These are phyloP conservation scores for Aelia acuminata DNA, from an alignment of 2,888 invertebrate genomes.

Conservation along the genomic window DNA sequence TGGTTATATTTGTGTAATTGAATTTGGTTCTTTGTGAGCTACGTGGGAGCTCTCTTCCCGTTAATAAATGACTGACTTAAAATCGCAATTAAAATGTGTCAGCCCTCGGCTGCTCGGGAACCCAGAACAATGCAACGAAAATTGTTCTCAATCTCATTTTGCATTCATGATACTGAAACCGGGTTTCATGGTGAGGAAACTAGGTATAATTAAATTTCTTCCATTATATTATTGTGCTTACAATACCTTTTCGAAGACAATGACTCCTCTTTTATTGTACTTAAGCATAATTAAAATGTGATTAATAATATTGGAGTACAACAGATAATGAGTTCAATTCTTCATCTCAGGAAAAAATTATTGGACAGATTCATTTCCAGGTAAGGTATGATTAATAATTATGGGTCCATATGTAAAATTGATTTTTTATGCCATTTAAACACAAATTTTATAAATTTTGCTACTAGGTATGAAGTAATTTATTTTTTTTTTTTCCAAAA, in stretches of 20 bases:
- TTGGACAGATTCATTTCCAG: too few relatives aligned
- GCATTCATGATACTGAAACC: not conserved
- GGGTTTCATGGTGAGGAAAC: not conserved
- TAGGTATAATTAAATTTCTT: not conserved
- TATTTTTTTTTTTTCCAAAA: too few relatives aligned
- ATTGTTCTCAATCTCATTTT: not conserved
- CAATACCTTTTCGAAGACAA: too few relatives aligned
- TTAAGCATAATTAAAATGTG: not conserved
- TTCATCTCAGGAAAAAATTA: too few relatives aligned
- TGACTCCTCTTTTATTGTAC: not conserved
- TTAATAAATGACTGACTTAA: conserved; percentile 19
- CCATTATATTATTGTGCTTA: not conserved
- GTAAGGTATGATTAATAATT: too few relatives aligned
- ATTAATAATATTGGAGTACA: not conserved
- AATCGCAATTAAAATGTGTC: conserved; percentile 30
- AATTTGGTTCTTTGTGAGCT: conserved; percentile 22
- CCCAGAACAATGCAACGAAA: not conserved
- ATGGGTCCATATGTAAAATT: too few relatives aligned
- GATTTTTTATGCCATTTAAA: too few relatives aligned
- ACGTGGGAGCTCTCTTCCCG: not conserved
- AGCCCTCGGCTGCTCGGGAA: too few relatives aligned
- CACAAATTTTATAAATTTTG: too few relatives aligned
- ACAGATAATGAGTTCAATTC: too few relatives aligned
- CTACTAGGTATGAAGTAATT: too few relatives aligned
- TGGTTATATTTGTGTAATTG: not conserved